Percentiles rank a stretch among this genome's conserved stretches.
Conservation (phyloP, 2,888 invertebrate species). For the Hirtodrosophila trivittata region DNA sequence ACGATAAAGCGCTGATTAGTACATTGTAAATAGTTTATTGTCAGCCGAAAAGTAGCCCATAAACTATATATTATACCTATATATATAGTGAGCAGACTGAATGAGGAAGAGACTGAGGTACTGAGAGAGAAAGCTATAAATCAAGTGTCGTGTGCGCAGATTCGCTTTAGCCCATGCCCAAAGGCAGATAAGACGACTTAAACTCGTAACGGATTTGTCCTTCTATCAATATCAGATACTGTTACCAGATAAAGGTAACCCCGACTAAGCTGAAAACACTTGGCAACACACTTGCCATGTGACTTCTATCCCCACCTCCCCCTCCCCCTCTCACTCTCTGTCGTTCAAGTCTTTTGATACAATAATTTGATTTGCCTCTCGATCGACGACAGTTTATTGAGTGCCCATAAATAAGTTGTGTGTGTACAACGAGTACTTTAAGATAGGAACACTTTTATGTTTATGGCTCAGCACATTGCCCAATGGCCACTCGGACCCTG, state of each 20-base stretch:
- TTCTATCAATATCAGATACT: background rate
- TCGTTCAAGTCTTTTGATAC: too few species aligned
- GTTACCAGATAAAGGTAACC: background rate
- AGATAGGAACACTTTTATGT: conserved; percentile 37
- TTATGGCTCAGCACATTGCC: conserved; percentile 45
- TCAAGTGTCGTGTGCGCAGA: background rate
- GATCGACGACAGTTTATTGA: conserved; percentile 28
- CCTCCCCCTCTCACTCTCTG: too few species aligned
- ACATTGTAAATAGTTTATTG: conserved; percentile 51
- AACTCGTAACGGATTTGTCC: background rate
- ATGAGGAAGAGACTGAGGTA: conserved; percentile 11
- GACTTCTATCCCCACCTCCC: conserved; percentile 6
- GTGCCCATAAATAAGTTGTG: conserved; percentile 35
- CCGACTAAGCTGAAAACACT: background rate
- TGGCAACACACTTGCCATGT: conserved; percentile 25
- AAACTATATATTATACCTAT: conserved; percentile 13
- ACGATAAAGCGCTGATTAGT: conserved; percentile 53
- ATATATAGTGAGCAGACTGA: conserved; percentile 18
- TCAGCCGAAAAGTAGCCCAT: conserved; percentile 23
- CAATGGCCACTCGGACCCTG: background rate
- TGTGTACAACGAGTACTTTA: conserved; percentile 10
- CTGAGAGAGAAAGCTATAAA: conserved; percentile 11
- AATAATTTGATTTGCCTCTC: conserved; percentile 38
- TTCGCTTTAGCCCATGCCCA: background rate
- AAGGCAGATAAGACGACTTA: background rate